Percentiles rank a stretch among this genome's conserved stretches.
These are phyloP conservation scores for Xiphophorus maculatus DNA, from an alignment of 2,113 vertebrate genomes.

Conservation along the genomic window DNA sequence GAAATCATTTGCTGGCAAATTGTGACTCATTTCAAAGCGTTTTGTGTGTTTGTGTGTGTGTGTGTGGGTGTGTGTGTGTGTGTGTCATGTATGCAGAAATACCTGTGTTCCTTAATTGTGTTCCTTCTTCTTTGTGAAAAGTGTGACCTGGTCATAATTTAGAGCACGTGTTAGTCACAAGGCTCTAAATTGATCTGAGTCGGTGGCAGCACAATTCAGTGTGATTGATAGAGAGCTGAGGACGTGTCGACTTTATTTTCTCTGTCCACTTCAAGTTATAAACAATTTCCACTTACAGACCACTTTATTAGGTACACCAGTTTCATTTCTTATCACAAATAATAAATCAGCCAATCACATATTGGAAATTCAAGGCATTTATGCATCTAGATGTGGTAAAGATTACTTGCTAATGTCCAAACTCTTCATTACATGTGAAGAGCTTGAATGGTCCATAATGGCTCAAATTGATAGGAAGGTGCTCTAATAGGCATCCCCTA, in stretches of 20 bases:
- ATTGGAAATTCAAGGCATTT: not conserved
- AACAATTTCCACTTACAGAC: constrained; percentile 18
- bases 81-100: constrained; percentile 53
- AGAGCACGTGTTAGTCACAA: constrained; percentile 53
- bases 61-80: constrained; percentile 45
- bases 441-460: too few species aligned
- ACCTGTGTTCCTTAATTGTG: constrained; percentile 60
- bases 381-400: not conserved
- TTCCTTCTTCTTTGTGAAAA: constrained; percentile 56
- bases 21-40: constrained; percentile 71
- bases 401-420: not conserved
- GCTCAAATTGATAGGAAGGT: not conserved
- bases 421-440: not conserved
- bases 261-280: constrained; percentile 49
- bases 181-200: constrained; percentile 66
- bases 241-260: constrained; percentile 55
- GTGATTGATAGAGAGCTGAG: constrained; percentile 65
- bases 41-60: constrained; percentile 59
- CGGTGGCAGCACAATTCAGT: constrained; percentile 36
- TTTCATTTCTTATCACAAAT: not conserved
- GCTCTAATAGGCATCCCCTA: not conserved
- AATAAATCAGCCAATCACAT: not conserved
- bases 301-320: not conserved
- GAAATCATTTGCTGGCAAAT: constrained; percentile 78
- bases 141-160: constrained; percentile 69